Evolutionary conservation across 2,113 vertebrate species (phyloP), one percentile per base, ranked within the genome.

Genomic region (Rhea americana): DNA sequence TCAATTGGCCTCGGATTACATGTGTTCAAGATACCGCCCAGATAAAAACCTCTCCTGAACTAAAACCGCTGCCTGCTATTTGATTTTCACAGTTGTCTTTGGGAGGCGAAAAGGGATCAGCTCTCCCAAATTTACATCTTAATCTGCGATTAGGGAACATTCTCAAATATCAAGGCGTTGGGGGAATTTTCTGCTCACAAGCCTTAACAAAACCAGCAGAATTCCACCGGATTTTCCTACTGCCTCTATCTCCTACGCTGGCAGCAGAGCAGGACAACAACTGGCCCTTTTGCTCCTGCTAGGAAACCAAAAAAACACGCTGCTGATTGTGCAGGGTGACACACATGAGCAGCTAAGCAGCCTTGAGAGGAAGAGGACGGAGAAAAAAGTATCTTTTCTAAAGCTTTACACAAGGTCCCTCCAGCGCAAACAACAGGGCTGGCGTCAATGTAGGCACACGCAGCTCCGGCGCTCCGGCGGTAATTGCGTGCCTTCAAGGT

Each of bases 311-410:
- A 82, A 76, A 89, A 82, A 76, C 83, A 72, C 48, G 76, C 68
- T 82, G 1, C 25, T 7, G 70, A 74, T 71, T 67, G 81, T 63
- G 50, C 30, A 12, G 8, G 62, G 47, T 48, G 83, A 65, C 1
- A 4, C 1, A 4, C 0, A 0, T 26, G 81, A 90, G 75, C 0
- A 0, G 71, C 10, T 2, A 5, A 63, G 65, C 43, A 93, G 94
- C 95, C 93, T 94, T 94, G 95, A 87, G 84, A 71, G 83, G 79
- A 56, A 61, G 62, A 62, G 94, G 86, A 84, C 3, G 81, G 71
- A 18, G 53, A 55, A 26, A 62, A 39, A 39, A 72, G 41, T 12
- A 20, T 82, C 35, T 25, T 66, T 73, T 28, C 21, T 32, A 77
- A 75, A 83, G 77, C 85, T 35, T 28, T 4, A 11, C 56, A 84